phyloP scores from a whole-genome alignment of 2,113 vertebrate species.

The Mus spicilegus region DNA sequence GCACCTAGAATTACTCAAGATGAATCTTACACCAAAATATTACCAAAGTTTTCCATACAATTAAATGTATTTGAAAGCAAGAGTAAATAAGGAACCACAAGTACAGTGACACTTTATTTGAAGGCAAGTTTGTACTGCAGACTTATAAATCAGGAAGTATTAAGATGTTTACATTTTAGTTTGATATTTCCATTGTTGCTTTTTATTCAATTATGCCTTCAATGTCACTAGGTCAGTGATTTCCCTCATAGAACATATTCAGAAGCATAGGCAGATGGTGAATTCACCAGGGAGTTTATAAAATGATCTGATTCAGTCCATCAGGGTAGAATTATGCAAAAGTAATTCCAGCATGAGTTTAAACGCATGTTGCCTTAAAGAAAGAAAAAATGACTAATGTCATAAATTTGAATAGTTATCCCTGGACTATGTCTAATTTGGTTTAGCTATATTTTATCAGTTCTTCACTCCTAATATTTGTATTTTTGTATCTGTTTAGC shows the following conservation, averaged over 20 bases:
- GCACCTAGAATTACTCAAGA: background rate
- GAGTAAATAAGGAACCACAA: background rate
- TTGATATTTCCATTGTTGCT: conserved; percentile 38
- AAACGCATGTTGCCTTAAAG: conserved; percentile 70
- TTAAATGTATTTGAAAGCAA: conserved; percentile 38
- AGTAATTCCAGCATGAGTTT: conserved; percentile 45
- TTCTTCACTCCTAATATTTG: background rate
- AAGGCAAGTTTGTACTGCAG: background rate
- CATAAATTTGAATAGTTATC: conserved; percentile 53
- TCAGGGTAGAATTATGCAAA: conserved; percentile 54
- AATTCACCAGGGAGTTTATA: conserved; percentile 67
- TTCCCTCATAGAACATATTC: conserved; percentile 56
- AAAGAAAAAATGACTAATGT: conserved; percentile 46
- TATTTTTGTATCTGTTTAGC: conserved; percentile 18
- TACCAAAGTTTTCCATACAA: conserved; percentile 25
- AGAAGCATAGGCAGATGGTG: conserved; percentile 63
- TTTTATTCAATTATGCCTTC: conserved; percentile 41
- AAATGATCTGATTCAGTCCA: conserved; percentile 63
- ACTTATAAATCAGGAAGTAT: conserved; percentile 26
- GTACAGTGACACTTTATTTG: background rate
- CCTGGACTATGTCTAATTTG: conserved; percentile 46
- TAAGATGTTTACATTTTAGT: conserved; percentile 43
- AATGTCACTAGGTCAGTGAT: conserved; percentile 38
- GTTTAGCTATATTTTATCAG: conserved; percentile 45
- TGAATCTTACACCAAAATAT: conserved; percentile 14